Conservation (phyloP, 2,113 vertebrate species). For the Eonycteris spelaea region DNA sequence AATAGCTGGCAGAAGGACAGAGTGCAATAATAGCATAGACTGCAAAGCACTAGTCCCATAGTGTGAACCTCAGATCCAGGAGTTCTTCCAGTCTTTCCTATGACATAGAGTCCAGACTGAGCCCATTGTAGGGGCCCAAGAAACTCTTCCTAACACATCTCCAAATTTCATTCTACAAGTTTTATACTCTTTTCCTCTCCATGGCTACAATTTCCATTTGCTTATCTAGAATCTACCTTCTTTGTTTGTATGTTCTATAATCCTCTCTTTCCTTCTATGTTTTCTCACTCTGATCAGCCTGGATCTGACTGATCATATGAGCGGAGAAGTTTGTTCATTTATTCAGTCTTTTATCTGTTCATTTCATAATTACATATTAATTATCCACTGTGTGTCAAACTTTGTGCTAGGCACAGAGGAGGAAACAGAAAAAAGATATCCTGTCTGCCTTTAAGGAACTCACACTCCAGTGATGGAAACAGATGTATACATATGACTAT, state of each 20-base stretch:
- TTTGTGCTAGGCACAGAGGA: conserved; percentile 20
- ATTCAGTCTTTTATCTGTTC: conserved; percentile 6
- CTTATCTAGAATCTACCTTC: not conserved
- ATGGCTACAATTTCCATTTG: not conserved
- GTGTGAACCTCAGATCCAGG: not conserved
- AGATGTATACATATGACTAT: not conserved
- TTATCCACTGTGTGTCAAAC: not conserved
- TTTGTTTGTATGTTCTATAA: conserved; percentile 5
- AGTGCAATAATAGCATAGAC: conserved; percentile 45
- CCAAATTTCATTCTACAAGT: not conserved
- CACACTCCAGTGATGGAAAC: not conserved
- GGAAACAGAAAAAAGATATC: conserved; percentile 29
- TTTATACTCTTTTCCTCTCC: not conserved
- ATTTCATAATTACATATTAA: conserved; percentile 19
- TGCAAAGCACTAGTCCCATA: not conserved
- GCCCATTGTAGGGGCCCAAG: not conserved
- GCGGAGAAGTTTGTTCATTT: not conserved
- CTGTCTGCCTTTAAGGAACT: conserved; percentile 33
- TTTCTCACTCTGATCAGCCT: conserved; percentile 16
- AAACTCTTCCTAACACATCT: conserved; percentile 23
- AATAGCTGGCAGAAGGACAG: conserved; percentile 45
- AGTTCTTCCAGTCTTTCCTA: not conserved
- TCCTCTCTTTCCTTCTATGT: not conserved
- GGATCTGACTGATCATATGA: not conserved
- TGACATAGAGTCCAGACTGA: not conserved